A percentile compares a stretch with the other conserved stretches of the same genome.
phyloP scores from a whole-genome alignment of 2,797 vertebrate genomes.

The Tenualosa thibaudeaui region DNA sequence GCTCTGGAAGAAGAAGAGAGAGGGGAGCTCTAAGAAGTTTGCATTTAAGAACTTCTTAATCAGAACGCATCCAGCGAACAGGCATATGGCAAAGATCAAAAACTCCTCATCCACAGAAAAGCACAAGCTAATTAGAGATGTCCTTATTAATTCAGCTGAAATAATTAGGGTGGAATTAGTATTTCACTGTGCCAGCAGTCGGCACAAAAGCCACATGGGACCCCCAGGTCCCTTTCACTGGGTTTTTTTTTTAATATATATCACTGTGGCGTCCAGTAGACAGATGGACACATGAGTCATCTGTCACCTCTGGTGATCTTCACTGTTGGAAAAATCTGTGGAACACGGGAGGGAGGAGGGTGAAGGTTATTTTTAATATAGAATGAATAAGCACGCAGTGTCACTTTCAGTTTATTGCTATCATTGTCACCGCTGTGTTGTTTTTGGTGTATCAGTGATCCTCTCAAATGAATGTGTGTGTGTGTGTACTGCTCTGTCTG shows the following conservation, averaged over 20 bases:
- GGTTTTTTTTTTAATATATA: not conserved
- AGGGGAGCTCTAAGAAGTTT: not conserved
- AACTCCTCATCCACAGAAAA: constrained; percentile 64
- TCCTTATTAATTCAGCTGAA: constrained; percentile 70
- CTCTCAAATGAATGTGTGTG: not conserved
- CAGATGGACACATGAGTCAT: constrained; percentile 21
- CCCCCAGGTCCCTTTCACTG: constrained; percentile 26
- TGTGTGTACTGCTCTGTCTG: not conserved
- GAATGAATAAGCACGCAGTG: not conserved
- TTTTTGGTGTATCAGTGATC: not conserved
- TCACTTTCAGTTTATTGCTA: not conserved
- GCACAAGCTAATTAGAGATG: constrained; percentile 70
- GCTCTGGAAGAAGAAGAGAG: not conserved
- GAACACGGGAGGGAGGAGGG: not conserved
- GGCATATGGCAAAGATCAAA: constrained; percentile 69
- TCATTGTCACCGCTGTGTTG: not conserved
- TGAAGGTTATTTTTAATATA: constrained; percentile 13
- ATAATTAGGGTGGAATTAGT: constrained; percentile 74
- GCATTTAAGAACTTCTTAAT: constrained; percentile 57
- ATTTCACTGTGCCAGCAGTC: constrained; percentile 72
- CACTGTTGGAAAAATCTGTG: not conserved
- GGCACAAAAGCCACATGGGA: constrained; percentile 54
- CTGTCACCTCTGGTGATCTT: constrained; percentile 25
- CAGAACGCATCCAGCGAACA: constrained; percentile 55
- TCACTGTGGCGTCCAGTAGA: not conserved